Conservation (phyloP, 2,113 vertebrate species). For the Crotalus viridis region DNA sequence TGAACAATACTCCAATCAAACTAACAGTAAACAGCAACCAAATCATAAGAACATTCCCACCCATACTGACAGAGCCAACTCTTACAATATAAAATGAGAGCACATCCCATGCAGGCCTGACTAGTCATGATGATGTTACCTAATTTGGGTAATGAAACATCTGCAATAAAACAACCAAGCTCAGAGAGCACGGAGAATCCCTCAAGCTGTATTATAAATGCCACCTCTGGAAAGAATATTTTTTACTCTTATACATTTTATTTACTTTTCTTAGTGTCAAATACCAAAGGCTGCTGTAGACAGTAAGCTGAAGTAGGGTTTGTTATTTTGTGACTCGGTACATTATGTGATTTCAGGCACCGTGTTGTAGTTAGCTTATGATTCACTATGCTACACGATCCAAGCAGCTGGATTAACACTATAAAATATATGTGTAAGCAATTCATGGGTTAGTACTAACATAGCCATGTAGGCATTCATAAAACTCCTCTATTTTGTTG, state of each 20-base stretch:
- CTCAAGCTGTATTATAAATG: neutral
- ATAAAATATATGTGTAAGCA: neutral
- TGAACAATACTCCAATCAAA: neutral
- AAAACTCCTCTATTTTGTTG: neutral
- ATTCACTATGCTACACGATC: neutral
- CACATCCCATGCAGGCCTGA: neutral
- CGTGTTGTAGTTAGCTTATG: neutral
- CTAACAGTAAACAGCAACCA: neutral
- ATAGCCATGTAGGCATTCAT: neutral
- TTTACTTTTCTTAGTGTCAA: neutral
- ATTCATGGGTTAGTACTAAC: neutral
- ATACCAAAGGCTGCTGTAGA: neutral
- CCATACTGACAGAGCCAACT: neutral
- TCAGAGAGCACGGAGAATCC: neutral
- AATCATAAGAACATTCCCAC: neutral
- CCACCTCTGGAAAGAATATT: neutral
- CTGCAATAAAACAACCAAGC: neutral
- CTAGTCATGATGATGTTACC: neutral
- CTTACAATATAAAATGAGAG: neutral
- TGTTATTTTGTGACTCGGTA: neutral
- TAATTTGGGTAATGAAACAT: neutral
- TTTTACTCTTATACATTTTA: neutral
- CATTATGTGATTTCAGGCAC: neutral
- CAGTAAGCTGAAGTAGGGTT: neutral
- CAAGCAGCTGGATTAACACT: neutral